Percentiles rank a stretch among this genome's conserved stretches.
Conservation (phyloP, 2,888 invertebrate species). For the Andrena marginata region DNA sequence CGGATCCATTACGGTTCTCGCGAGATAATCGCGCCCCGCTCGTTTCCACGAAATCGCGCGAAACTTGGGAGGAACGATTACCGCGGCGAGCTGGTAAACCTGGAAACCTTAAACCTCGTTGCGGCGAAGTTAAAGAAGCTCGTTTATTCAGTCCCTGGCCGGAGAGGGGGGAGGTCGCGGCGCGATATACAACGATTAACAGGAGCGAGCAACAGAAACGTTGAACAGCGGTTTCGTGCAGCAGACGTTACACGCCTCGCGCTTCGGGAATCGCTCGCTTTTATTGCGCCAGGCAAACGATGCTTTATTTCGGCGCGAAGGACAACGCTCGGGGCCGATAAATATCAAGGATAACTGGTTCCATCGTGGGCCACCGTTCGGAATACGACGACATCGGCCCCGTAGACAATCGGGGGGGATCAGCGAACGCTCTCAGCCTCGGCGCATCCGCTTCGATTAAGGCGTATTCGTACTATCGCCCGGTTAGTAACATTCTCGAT, state of each 20-base stretch:
- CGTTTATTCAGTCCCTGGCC: conserved; percentile 34
- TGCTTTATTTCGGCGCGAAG: conserved; percentile 70
- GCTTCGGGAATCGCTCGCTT: conserved; percentile 25
- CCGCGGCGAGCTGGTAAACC: conserved; percentile 23
- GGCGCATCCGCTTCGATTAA: conserved; percentile 12
- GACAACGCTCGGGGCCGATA: conserved; percentile 49
- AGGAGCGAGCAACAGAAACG: conserved; percentile 23
- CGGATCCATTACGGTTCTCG: background rate
- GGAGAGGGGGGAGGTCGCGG: background rate
- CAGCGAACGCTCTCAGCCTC: conserved; percentile 24
- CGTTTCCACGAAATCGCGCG: conserved; percentile 30
- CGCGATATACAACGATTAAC: conserved; percentile 39
- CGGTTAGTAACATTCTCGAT: background rate
- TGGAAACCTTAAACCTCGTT: conserved; percentile 27
- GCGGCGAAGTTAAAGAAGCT: conserved; percentile 37
- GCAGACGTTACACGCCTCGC: conserved; percentile 7
- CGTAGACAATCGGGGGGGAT: conserved; percentile 30
- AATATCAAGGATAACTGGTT: conserved; percentile 67
- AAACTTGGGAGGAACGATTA: conserved; percentile 41
- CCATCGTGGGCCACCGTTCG: background rate
- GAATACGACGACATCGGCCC: background rate
- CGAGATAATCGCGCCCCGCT: conserved; percentile 26
- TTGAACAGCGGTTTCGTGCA: background rate
- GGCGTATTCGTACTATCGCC: too few species aligned
- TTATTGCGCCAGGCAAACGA: conserved; percentile 43